Conservation (phyloP, 2,113 vertebrate species). For the Todiramphus chloris region DNA sequence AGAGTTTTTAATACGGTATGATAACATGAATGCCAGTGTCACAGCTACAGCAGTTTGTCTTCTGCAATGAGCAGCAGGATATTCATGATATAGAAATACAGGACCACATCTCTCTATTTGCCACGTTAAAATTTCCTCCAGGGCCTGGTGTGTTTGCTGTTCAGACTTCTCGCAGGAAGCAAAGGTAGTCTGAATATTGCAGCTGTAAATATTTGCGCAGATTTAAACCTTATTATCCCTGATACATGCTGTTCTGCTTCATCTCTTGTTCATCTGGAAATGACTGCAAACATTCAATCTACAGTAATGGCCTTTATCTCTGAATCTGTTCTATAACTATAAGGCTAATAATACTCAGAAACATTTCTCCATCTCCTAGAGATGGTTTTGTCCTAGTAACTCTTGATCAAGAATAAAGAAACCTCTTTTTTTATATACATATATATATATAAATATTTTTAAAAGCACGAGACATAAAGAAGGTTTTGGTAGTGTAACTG, state of each 20-base stretch:
- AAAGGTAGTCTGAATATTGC: not conserved
- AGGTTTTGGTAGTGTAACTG: not conserved
- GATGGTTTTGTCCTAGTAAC: not conserved
- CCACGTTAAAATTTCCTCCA: not conserved
- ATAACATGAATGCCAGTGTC: not conserved
- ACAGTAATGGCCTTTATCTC: not conserved
- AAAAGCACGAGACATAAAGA: not conserved
- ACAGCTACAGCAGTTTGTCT: not conserved
- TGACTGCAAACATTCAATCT: not conserved
- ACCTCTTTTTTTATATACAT: not conserved
- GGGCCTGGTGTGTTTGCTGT: not conserved
- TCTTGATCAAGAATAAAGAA: not conserved
- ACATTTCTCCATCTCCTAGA: not conserved
- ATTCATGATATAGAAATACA: fast-evolving
- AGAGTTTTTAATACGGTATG: not conserved
- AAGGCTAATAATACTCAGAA: not conserved
- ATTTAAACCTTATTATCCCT: not conserved
- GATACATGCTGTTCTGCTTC: not conserved
- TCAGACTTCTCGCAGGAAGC: not conserved
- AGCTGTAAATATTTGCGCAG: not conserved
- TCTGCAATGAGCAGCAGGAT: not conserved
- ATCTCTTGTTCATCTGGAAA: not conserved
- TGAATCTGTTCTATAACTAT: not conserved
- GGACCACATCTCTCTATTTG: not conserved
- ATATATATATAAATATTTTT: no score